Conservation (phyloP, 2,797 vertebrate species). For the Halcyon smyrnensis region DNA sequence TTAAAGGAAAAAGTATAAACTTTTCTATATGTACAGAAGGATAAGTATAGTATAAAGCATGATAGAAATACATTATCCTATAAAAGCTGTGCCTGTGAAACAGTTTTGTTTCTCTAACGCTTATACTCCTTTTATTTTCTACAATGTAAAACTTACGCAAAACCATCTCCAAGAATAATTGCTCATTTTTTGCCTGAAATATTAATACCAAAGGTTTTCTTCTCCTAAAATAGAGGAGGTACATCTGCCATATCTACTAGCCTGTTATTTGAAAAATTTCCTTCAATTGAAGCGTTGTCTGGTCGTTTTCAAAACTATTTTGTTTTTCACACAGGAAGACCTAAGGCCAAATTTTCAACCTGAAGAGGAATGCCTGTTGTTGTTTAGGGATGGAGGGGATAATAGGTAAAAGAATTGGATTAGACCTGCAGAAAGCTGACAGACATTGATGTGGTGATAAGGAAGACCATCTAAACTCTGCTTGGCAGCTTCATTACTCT, state of each 20-base stretch:
- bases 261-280: not conserved
- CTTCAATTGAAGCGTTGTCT: not conserved
- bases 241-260: not conserved
- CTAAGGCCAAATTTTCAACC: not conserved
- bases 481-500: not conserved
- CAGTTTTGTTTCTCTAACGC: not conserved
- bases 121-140: not conserved
- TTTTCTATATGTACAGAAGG: not conserved
- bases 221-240: accelerated
- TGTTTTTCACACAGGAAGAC: not conserved
- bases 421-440: not conserved
- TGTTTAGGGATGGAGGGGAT: not conserved
- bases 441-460: not conserved
- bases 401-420: not conserved
- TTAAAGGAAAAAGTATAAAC: not conserved
- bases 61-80: not conserved
- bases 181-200: not conserved
- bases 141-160: not conserved
- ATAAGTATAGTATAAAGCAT: not conserved
- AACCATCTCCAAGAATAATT: not conserved
- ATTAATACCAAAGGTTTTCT: not conserved
- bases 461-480: not conserved
- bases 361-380: not conserved
- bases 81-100: not conserved
- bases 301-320: not conserved